Conservation (phyloP, 2,797 vertebrate genomes). For the Poeciliopsis turneri region DNA sequence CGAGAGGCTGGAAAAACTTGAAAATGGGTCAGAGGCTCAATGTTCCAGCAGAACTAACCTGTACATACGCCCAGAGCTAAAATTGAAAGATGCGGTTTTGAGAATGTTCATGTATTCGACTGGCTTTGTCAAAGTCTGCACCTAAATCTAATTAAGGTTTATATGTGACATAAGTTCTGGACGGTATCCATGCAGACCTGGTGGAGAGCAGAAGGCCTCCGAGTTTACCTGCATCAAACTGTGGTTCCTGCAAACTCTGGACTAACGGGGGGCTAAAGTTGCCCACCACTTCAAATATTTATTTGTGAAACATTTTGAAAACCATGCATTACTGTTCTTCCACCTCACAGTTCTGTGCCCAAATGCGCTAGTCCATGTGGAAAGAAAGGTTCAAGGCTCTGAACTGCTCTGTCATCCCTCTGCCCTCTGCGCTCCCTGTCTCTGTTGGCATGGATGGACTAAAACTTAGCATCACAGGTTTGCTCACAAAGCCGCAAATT, state of each 20-base stretch:
- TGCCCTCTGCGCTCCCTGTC: constrained; percentile 31
- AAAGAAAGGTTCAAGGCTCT: not conserved
- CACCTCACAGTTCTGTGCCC: not conserved
- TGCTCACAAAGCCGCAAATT: constrained; percentile 34
- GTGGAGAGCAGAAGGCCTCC: not conserved
- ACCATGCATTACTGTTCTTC: not conserved
- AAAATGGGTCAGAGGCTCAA: not conserved
- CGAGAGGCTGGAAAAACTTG: not conserved
- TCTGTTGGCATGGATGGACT: constrained; percentile 42
- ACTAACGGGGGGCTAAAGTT: not conserved
- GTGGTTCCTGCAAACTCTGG: not conserved
- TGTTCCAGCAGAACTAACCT: not conserved
- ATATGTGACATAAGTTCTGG: not conserved
- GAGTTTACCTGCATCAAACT: not conserved
- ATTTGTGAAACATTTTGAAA: constrained; percentile 1
- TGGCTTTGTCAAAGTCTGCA: not conserved
- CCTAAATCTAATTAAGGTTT: not conserved
- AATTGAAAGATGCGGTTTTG: not conserved
- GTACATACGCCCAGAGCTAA: not conserved
- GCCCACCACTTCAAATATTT: not conserved
- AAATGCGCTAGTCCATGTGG: not conserved
- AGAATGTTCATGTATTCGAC: not conserved
- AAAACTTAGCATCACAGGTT: constrained; percentile 34
- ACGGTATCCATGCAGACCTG: not conserved
- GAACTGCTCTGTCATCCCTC: constrained; percentile 26